These are phyloP conservation scores for Lepidocolaptes lacrymiger DNA, from an alignment of 2,797 vertebrate genomes.

Conservation along the genomic window DNA sequence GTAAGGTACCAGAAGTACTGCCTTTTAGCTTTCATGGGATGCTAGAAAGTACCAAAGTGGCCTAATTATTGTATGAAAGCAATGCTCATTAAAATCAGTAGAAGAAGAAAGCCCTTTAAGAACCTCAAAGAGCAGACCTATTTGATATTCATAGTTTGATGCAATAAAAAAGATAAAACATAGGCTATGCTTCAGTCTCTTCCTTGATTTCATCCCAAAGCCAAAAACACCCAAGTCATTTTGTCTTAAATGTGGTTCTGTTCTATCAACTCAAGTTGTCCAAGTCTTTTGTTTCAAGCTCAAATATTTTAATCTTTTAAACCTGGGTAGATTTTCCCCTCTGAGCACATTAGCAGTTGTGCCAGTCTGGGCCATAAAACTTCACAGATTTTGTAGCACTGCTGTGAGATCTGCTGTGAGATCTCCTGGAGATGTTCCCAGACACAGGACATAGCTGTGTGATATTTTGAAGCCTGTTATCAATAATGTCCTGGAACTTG, in stretches of 20 bases:
- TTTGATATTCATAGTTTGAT: neutral
- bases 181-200: neutral
- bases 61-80: neutral
- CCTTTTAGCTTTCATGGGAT: neutral
- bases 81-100: neutral
- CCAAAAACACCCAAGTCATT: neutral
- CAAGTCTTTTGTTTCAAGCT: neutral
- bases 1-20: neutral
- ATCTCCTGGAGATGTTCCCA: neutral
- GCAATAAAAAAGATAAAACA: neutral
- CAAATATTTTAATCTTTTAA: neutral
- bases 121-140: neutral
- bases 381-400: neutral
- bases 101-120: neutral
- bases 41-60: neutral
- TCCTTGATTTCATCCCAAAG: neutral
- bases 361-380: neutral
- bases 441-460: neutral
- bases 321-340: neutral
- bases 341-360: neutral
- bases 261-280: neutral
- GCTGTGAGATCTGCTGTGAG: neutral
- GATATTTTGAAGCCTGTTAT: neutral
- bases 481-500: neutral
- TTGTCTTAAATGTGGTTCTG: neutral